Conservation (phyloP, 2,888 invertebrate species). For the Drosophila nigritarsus region DNA sequence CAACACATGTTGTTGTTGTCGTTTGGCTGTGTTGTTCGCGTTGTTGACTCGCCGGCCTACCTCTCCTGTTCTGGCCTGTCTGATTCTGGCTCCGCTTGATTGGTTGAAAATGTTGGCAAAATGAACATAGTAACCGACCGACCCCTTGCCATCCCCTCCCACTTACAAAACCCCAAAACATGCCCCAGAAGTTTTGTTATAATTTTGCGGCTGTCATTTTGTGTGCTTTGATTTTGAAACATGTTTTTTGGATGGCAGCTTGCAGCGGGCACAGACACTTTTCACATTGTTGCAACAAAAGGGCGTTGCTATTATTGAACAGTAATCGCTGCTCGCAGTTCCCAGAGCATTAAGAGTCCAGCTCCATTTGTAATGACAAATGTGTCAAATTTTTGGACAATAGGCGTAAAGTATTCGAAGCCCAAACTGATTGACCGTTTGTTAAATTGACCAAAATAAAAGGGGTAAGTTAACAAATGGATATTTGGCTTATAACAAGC, state of each 20-base stretch:
- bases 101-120: conserved; percentile 73
- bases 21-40: conserved; percentile 54
- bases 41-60: conserved; percentile 48
- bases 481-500: neutral
- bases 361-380: conserved; percentile 33
- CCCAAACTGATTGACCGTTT: conserved; percentile 3
- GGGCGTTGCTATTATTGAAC: conserved; percentile 50
- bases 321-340: conserved; percentile 5
- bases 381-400: conserved; percentile 26
- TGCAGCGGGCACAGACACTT: conserved; percentile 18
- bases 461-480: conserved; percentile 1
- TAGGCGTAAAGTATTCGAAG: conserved; percentile 11
- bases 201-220: conserved; percentile 76
- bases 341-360: neutral
- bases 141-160: neutral
- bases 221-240: conserved; percentile 60
- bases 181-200: conserved; percentile 69
- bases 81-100: conserved; percentile 73
- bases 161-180: conserved; percentile 7
- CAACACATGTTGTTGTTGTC: conserved; percentile 76
- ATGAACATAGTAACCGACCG: conserved; percentile 28
- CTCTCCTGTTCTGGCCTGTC: conserved; percentile 48
- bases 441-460: neutral
- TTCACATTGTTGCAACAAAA: conserved; percentile 41
- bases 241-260: conserved; percentile 26